Conservation (phyloP, 2,797 vertebrate genomes). For the Chaetophractus vellerosus region DNA sequence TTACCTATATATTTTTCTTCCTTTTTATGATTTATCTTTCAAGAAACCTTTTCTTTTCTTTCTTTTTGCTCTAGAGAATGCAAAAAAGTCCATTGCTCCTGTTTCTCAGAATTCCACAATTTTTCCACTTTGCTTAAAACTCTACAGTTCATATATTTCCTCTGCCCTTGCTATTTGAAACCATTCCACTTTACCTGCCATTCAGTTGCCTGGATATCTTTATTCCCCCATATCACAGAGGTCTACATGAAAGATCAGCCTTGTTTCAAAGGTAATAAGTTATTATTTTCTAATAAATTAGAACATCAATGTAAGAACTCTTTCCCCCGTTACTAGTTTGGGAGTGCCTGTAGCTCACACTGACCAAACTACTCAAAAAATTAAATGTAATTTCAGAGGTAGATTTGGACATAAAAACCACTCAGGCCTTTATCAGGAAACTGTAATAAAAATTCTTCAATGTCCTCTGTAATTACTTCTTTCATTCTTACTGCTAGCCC, state of each 20-base stretch:
- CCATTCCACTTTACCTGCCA: slow-evolving; percentile 16
- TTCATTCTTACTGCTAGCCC: slow-evolving; percentile 22
- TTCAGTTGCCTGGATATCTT: not conserved
- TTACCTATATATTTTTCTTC: not conserved
- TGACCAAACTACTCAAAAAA: slow-evolving; percentile 20
- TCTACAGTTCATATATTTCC: not conserved
- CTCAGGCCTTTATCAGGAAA: not conserved
- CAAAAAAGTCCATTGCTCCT: not conserved
- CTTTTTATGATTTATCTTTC: not conserved
- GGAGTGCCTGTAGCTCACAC: not conserved
- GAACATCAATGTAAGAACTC: not conserved
- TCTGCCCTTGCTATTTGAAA: not conserved
- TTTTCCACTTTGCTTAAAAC: not conserved
- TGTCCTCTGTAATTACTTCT: not conserved
- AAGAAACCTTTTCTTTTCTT: not conserved
- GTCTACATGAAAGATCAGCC: slow-evolving; percentile 18
- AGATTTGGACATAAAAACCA: not conserved
- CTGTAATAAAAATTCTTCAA: not conserved
- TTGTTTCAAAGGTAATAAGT: slow-evolving; percentile 25
- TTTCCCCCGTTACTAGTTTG: not conserved
- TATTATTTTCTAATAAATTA: slow-evolving; percentile 50
- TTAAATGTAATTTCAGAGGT: not conserved
- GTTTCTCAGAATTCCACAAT: slow-evolving; percentile 31
- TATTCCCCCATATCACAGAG: not conserved
- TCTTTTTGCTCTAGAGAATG: not conserved